A percentile compares a stretch with the other conserved stretches of the same genome.
Conservation (phyloP, 1,140 invertebrate genomes). For the Pachypeltis micranthus region DNA sequence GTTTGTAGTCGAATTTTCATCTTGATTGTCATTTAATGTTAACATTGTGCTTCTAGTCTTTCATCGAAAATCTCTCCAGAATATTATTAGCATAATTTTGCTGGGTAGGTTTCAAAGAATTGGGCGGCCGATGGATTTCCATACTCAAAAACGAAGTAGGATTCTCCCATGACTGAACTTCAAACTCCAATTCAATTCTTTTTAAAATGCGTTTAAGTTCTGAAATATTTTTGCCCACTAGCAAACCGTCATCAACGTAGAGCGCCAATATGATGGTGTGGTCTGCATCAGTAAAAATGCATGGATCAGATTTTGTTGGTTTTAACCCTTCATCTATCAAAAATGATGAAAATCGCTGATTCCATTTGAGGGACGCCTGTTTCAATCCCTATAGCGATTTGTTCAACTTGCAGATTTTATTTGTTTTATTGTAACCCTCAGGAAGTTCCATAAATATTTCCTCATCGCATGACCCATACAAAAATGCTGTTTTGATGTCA, state of each 20-base stretch:
- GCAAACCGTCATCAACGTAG: slow-evolving; percentile 2
- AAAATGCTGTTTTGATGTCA: slow-evolving; percentile 32
- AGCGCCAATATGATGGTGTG: slow-evolving; percentile 1
- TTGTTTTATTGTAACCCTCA: slow-evolving; percentile 25
- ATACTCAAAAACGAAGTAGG: slow-evolving; percentile 3
- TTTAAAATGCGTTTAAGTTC: neutral
- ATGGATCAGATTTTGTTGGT: neutral
- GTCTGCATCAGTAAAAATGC: neutral
- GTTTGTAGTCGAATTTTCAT: slow-evolving; percentile 7
- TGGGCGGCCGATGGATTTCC: neutral
- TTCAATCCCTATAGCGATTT: slow-evolving; percentile 37
- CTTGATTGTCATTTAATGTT: too few relatives aligned
- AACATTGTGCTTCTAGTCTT: neutral
- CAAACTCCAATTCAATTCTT: neutral
- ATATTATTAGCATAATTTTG: neutral
- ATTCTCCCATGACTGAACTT: neutral
- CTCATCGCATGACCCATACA: slow-evolving; percentile 1
- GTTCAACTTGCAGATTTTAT: slow-evolving; percentile 32
- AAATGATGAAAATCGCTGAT: slow-evolving; percentile 16
- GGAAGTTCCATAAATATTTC: slow-evolving; percentile 18
- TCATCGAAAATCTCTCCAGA: slow-evolving; percentile 4
- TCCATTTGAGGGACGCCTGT: slow-evolving; percentile 31
- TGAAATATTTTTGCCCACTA: slow-evolving; percentile 4
- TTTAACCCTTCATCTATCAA: slow-evolving; percentile 3
- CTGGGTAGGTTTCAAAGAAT: slow-evolving; percentile 1